phyloP scores from a whole-genome alignment of 1,140 invertebrate genomes.

The Mycetomoellerius zeteki region DNA sequence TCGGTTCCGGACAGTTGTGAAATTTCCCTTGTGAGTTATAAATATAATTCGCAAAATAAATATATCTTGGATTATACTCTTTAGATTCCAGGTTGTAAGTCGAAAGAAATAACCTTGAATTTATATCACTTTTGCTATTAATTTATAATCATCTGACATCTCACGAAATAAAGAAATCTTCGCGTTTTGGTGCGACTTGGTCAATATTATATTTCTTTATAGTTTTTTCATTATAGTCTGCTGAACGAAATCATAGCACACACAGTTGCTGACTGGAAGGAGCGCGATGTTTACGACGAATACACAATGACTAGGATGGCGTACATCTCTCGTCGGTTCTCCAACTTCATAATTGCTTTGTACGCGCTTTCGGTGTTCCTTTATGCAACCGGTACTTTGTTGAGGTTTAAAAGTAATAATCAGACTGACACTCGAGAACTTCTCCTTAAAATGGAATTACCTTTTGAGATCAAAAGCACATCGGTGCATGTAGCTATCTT shows the following conservation, averaged over 20 bases:
- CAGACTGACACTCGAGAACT: conserved; percentile 15
- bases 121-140: not conserved
- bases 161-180: not conserved
- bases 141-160: not conserved
- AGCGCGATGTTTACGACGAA: not conserved
- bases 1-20: too few relatives aligned
- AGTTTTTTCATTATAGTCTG: conserved; percentile 30
- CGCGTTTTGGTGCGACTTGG: not conserved
- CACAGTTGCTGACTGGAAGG: conserved; percentile 47
- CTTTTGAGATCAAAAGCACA: conserved; percentile 13
- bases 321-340: conserved; percentile 1
- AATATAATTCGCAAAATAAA: not conserved
- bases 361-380: not conserved
- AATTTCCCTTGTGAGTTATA: too few relatives aligned
- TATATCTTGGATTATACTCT: not conserved
- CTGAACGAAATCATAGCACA: conserved; percentile 45
- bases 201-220: not conserved
- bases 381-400: conserved; percentile 4
- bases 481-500: conserved; percentile 35
- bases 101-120: not conserved
- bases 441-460: conserved; percentile 65
- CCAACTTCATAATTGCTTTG: conserved; percentile 19
- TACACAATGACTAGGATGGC: conserved; percentile 30
- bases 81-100: not conserved
- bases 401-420: not conserved